Evolutionary conservation across 2,888 invertebrate genomes (phyloP), one percentile per base, ranked within the genome.

Genomic region (Danaus chrysippus): DNA sequence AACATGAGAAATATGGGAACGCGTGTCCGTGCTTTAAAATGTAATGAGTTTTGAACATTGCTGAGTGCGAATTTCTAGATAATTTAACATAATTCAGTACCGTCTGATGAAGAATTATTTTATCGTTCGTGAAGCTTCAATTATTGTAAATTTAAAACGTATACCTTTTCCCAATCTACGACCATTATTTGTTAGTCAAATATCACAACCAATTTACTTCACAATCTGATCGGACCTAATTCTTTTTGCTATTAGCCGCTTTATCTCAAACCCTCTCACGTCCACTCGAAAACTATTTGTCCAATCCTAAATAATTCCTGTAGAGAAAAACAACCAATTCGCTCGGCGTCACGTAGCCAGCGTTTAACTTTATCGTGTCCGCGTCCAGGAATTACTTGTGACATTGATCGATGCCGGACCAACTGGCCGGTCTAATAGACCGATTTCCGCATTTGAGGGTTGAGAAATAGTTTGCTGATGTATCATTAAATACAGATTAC

Each of bases 281-380:
- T 73, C 72, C 73, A 70, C 76, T 76, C 75, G 73, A 76, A 74
- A 79, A 81, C 82, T 83, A 80, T 83, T 83, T 83, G 83, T 82
- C 78, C 81, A 69, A 70, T 76, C 76, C 78, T 76, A 79, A 81
- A 82, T 79, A 81, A 81, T 82, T 76, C 77, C 65, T 65, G 66
- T 70, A 69, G 75, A 76, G 82, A 83, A 84, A 84, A 84, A 82
- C 77, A 77, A 74, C 74, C 76, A 72, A 77, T 76, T 74, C 74
- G 65, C 68, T 68, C 66, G 67, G 66, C 72, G 72, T 76, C 79
- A 78, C 77, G 77, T 77, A 73, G 71, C 70, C 69, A 65, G 70
- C 73, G 70, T 74, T 77, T 75, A 73, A 75, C 74, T 76, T 76
- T 76, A 78, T 77, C 78, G 75, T 72, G 74, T 73, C 69, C 74